These are phyloP conservation scores for Stomatorhinus walkeri DNA, from an alignment of 2,797 vertebrate species.

Conservation along the genomic window DNA sequence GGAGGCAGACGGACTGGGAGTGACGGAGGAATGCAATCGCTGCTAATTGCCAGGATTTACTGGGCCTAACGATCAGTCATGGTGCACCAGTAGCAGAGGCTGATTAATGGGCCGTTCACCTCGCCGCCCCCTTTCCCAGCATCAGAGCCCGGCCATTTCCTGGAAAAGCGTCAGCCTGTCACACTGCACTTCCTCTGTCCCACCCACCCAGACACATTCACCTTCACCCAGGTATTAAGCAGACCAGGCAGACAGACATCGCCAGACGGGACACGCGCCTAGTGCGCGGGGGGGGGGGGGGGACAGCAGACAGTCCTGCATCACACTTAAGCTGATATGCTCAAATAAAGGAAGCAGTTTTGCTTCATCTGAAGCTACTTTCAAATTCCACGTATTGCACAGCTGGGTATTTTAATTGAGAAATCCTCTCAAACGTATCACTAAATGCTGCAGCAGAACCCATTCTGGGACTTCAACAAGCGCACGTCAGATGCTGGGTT, in stretches of 20 bases:
- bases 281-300: neutral
- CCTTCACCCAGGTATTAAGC: neutral
- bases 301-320: too few relatives aligned
- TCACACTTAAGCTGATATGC: neutral
- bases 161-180: neutral
- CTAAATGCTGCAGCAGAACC: neutral
- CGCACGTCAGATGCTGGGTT: neutral
- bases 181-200: neutral
- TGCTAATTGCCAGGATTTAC: conserved; percentile 54
- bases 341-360: neutral
- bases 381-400: neutral
- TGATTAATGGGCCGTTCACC: neutral
- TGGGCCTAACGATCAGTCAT: conserved; percentile 41
- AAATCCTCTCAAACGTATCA: neutral
- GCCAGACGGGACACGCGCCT: neutral
- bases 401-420: neutral
- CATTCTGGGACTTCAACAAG: neutral
- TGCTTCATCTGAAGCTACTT: neutral
- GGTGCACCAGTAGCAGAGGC: conserved; percentile 4
- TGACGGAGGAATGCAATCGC: conserved; percentile 48
- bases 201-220: neutral
- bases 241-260: neutral
- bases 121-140: neutral
- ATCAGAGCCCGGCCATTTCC: neutral
- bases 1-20: conserved; percentile 16